phyloP scores from a whole-genome alignment of 2,113 vertebrate genomes.

The Neolamprologus sp. region DNA sequence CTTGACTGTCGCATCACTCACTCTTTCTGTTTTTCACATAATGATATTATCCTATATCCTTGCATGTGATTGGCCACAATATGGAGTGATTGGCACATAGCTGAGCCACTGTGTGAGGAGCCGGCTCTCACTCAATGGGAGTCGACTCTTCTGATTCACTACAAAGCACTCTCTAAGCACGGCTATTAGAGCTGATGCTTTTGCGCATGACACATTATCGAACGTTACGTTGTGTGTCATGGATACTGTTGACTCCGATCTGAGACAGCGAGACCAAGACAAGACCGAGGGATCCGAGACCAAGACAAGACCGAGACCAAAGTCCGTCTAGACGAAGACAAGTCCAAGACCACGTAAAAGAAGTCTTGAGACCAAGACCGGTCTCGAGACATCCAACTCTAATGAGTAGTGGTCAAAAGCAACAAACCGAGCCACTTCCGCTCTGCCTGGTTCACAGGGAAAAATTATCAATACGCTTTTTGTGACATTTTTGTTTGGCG shows the following conservation, averaged over 20 bases:
- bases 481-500: background rate
- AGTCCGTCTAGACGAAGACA: background rate
- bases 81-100: background rate
- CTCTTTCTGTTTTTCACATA: background rate
- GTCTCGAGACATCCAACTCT: background rate
- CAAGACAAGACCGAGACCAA: background rate
- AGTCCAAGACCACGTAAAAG: background rate
- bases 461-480: background rate
- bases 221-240: accelerated
- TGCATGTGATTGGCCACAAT: background rate
- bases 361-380: background rate
- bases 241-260: background rate
- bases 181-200: background rate
- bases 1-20: accelerated
- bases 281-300: too few species aligned
- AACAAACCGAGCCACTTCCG: background rate
- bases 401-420: background rate
- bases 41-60: background rate
- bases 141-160: background rate
- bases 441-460: background rate
- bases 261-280: background rate
- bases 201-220: background rate
- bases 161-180: background rate
- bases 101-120: background rate
- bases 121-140: accelerated